Evolutionary conservation across 2,113 vertebrate species (phyloP), one percentile per base, ranked within the genome.

Genomic region (Megaceryle maxima): DNA sequence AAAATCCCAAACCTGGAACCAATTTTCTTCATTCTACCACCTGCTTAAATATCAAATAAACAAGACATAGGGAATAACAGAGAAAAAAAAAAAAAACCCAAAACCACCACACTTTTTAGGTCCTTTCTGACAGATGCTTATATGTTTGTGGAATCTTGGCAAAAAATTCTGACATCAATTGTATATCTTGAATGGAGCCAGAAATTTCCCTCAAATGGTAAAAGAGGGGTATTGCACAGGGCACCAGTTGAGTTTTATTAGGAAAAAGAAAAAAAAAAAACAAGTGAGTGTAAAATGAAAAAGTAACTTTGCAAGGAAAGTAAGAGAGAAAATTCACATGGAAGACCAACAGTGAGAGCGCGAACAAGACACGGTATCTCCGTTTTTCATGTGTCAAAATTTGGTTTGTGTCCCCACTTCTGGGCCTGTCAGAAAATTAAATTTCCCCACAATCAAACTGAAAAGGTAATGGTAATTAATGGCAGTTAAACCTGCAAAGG

Each of bases 341-440:
- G 21, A 59, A 41, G 25, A 53, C 9, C 11, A 83, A 43, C 51
- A 46, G 0, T 0, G 0, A 24, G 74, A 41, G 8, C 59, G 15
- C 15, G 64, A 77, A 41, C 6, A 28, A 33, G 19, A 68, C 28
- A 72, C 0, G 0, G 3, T 10, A 46, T 18, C 50, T 29, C n/a
- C 3, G 7, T 28, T 69, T 62, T 25, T 53, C 8, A 0, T 14
- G 13, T 9, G 16, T 48, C 50, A 59, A 31, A 10, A 56, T 63
- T 21, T 79, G 31, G 43, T 91, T 87, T 55, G 21, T 0, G 1
- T 9, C 37, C 4, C 59, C 1, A 20, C 57, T 81, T 59, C 33
- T 51, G 74, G 35, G 24, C 56, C 29, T 48, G 0, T 10, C 35
- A 89, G 13, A 79, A 48, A 37, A 51, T 31, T 26, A 26, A 67